Evolutionary conservation across 2,888 invertebrate species (phyloP).

Genomic region (Archaeoteleia sp.): DNA sequence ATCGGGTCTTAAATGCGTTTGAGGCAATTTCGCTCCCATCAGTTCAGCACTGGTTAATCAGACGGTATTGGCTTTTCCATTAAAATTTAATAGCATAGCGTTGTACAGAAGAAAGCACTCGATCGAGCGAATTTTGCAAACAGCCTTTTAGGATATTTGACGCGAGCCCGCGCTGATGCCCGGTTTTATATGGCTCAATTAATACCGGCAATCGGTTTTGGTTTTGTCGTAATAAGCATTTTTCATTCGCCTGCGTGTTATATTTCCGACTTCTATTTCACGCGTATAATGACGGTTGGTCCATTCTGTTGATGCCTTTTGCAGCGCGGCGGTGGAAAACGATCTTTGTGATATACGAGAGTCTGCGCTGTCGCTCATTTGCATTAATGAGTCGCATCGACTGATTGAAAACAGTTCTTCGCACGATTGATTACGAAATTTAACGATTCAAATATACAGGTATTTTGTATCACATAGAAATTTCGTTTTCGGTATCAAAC

Average conservation of each 20-base stretch:
- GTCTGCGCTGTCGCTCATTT: conserved; percentile 31
- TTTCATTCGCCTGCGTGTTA: conserved; percentile 36
- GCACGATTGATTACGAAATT: no score
- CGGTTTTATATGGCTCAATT: conserved; percentile 45
- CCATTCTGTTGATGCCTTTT: conserved; percentile 30
- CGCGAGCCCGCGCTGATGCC: conserved; percentile 30
- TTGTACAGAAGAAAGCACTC: conserved; percentile 50
- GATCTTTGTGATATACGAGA: conserved; percentile 32
- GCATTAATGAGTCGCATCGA: conserved; percentile 45
- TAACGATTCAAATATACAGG: no score
- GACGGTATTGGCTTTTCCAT: conserved; percentile 50
- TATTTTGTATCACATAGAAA: no score
- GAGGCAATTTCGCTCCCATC: conserved; percentile 48
- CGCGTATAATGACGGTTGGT: conserved; percentile 26
- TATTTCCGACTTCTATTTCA: conserved; percentile 26
- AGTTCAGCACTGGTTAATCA: conserved; percentile 47
- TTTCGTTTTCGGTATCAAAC: no score
- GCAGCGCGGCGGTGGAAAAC: conserved; percentile 17
- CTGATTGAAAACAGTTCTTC: no score
- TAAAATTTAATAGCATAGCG: conserved; percentile 48
- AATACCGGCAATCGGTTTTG: conserved; percentile 39
- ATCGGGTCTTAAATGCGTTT: conserved; percentile 47
- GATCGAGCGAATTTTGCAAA: conserved; percentile 50
- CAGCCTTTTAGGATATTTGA: conserved; percentile 48
- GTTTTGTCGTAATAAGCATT: conserved; percentile 35